Conservation (phyloP, 2,113 vertebrate species). For the Hyaena hyaena region DNA sequence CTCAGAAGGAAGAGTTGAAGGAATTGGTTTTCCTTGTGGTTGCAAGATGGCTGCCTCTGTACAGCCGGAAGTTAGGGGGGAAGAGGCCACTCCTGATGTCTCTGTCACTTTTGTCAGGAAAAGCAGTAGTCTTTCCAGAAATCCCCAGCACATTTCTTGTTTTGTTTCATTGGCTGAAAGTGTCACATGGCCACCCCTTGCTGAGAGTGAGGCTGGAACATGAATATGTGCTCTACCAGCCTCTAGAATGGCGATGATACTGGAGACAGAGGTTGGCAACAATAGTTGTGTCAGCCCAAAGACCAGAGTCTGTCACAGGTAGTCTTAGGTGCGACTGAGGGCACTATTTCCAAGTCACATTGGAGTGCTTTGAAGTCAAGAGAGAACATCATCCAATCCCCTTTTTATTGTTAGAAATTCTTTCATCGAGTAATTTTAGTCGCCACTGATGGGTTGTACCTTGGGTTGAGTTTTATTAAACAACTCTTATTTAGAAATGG, state of each 20-base stretch:
- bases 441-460: background rate
- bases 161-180: background rate
- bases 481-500: conserved; percentile 16
- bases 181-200: background rate
- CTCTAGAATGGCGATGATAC: background rate
- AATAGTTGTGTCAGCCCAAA: background rate
- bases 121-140: background rate
- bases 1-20: background rate
- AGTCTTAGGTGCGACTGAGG: background rate
- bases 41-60: background rate
- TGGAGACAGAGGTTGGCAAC: background rate
- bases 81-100: background rate
- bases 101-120: background rate
- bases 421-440: background rate
- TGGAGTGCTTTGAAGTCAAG: background rate
- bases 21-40: background rate
- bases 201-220: background rate
- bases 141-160: background rate
- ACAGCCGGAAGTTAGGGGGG: background rate
- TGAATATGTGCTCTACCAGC: background rate
- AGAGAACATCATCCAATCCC: background rate
- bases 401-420: background rate
- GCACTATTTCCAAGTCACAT: background rate
- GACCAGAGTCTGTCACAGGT: background rate
- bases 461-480: background rate